phyloP scores from a whole-genome alignment of 2,113 vertebrate genomes.

The Psophia crepitans region DNA sequence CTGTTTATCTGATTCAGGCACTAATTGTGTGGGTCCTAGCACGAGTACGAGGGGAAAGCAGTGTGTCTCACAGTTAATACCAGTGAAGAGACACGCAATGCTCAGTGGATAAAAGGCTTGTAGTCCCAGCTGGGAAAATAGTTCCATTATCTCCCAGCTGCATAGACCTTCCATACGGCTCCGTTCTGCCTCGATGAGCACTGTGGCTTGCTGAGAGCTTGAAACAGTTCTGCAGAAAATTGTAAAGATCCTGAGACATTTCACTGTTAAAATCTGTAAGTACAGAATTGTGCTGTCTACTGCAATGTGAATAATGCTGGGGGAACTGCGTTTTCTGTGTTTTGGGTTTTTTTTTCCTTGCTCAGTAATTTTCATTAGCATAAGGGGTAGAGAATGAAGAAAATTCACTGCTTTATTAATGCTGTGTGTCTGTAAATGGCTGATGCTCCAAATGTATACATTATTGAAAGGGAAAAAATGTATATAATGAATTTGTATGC shows the following conservation, averaged over 20 bases:
- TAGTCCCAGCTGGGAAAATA: constrained; percentile 73
- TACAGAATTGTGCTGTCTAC: constrained; percentile 56
- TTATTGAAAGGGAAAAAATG: neutral
- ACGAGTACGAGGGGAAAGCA: constrained; percentile 36
- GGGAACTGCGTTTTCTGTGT: constrained; percentile 18
- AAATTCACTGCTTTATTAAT: constrained; percentile 26
- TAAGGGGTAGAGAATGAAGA: constrained; percentile 26
- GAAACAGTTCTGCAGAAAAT: constrained; percentile 65
- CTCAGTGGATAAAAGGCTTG: constrained; percentile 72
- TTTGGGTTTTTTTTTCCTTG: neutral
- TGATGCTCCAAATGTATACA: neutral
- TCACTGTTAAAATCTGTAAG: constrained; percentile 70
- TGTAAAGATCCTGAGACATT: constrained; percentile 55
- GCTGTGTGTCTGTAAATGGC: neutral
- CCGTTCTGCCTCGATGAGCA: constrained; percentile 80
- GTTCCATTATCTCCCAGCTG: constrained; percentile 75
- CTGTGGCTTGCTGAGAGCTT: constrained; percentile 70
- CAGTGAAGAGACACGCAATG: constrained; percentile 49
- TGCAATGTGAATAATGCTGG: constrained; percentile 38
- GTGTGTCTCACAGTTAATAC: constrained; percentile 34
- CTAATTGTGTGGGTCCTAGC: constrained; percentile 57
- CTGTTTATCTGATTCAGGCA: constrained; percentile 44
- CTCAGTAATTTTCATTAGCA: constrained; percentile 42
- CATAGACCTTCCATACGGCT: constrained; percentile 73
- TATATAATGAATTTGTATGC: neutral